Evolutionary conservation across 2,888 invertebrate species (phyloP).

Genomic region (Oligia strigilis): DNA sequence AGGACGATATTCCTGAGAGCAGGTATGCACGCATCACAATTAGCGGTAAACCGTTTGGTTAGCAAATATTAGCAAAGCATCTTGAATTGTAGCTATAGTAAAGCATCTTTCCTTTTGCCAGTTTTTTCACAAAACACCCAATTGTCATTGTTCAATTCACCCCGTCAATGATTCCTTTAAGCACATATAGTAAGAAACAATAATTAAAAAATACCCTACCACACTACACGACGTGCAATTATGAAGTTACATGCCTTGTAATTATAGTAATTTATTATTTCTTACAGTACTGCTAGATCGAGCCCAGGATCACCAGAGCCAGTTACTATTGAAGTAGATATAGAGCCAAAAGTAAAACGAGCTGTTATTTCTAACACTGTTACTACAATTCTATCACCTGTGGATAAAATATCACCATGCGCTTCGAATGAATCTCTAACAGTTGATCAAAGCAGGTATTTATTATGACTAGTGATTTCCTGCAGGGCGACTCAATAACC

Average conservation of each 20-base stretch:
- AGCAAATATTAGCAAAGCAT: constrained; percentile 59
- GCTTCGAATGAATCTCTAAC: constrained; percentile 96
- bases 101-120: constrained; percentile 44
- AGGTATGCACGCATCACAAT: constrained; percentile 80
- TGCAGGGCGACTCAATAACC: not conserved
- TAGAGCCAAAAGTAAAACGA: constrained; percentile 80
- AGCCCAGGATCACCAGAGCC: constrained; percentile 92
- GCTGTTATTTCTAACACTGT: constrained; percentile 79
- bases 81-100: constrained; percentile 51
- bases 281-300: constrained; percentile 90
- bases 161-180: not conserved
- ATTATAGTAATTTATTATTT: constrained; percentile 28
- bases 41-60: constrained; percentile 58
- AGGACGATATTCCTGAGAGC: constrained; percentile 80
- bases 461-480: constrained; percentile 2
- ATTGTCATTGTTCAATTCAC: constrained; percentile 30
- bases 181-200: not conserved
- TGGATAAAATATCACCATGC: constrained; percentile 92
- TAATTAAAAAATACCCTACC: not conserved
- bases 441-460: constrained; percentile 92
- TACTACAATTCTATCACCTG: constrained; percentile 82
- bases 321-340: constrained; percentile 72
- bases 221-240: not conserved
- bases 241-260: not conserved
- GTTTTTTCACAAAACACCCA: constrained; percentile 9